Percentiles rank a stretch among this genome's conserved stretches.
Conservation (phyloP, 2,113 vertebrate species). For the Kryptolebias marmoratus region DNA sequence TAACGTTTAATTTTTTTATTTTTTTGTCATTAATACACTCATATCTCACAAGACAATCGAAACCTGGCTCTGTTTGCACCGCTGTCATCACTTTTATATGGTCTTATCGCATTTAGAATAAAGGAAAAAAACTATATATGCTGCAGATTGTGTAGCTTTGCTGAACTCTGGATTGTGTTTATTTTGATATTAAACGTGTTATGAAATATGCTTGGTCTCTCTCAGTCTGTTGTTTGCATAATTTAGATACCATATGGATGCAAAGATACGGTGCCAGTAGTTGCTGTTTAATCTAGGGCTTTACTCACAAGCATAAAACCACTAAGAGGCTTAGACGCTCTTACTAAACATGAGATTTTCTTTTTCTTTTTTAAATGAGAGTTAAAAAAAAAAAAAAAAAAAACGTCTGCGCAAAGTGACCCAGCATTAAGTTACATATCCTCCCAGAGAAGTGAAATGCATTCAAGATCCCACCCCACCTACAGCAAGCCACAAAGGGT, state of each 20-base stretch:
- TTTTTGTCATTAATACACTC: constrained; percentile 9
- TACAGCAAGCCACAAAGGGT: constrained; percentile 2
- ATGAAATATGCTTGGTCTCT: constrained; percentile 18
- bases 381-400: constrained; percentile 6
- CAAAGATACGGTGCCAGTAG: constrained; percentile 41
- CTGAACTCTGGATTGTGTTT: constrained; percentile 42
- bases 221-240: constrained; percentile 39
- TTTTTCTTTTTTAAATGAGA: constrained; percentile 36
- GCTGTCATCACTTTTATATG: constrained; percentile 23
- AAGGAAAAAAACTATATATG: background rate
- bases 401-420: constrained; percentile 16
- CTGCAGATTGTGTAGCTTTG: constrained; percentile 39
- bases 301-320: constrained; percentile 51
- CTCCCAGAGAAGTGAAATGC: background rate
- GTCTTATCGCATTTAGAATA: constrained; percentile 18
- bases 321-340: constrained; percentile 58
- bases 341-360: constrained; percentile 44
- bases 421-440: constrained; percentile 20
- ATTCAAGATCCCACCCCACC: background rate
- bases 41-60: constrained; percentile 11
- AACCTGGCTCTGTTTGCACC: constrained; percentile 32
- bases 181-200: constrained; percentile 67
- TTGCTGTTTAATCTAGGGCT: constrained; percentile 56
- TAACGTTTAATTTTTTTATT: background rate
- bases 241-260: constrained; percentile 44